Evolutionary conservation across 92 coral and sea anemone genomes (phyloP).

Genomic region (Epizoanthus scotinus): DNA sequence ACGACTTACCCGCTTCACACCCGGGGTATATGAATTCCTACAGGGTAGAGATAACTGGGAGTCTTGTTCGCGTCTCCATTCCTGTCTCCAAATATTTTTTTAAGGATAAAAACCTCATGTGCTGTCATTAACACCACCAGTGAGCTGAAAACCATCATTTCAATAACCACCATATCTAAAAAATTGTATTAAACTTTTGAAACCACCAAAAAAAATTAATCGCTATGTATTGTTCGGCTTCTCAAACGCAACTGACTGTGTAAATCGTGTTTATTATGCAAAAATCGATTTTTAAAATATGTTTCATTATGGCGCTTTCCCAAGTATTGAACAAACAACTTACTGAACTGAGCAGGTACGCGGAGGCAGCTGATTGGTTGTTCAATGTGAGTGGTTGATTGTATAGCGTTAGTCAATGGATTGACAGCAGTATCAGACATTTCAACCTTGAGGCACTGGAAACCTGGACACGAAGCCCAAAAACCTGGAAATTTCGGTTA

Average conservation of each 20-base stretch:
- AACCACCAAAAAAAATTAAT: not conserved
- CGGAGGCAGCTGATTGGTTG: not conserved
- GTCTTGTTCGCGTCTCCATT: not conserved
- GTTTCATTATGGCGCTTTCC: not conserved
- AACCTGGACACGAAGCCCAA: too few species aligned
- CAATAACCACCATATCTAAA: constrained; percentile 23
- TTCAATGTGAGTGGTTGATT: not conserved
- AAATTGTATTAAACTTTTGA: too few species aligned
- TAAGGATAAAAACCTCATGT: constrained; percentile 18
- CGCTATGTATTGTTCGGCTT: not conserved
- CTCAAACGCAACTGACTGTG: too few species aligned
- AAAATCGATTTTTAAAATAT: not conserved
- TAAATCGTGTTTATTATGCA: not conserved
- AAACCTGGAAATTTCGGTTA: too few species aligned
- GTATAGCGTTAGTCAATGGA: too few species aligned
- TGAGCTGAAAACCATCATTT: constrained; percentile 29
- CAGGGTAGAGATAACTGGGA: constrained; percentile 1
- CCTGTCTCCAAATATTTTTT: constrained; percentile 6
- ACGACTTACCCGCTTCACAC: constrained; percentile 4
- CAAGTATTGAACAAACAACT: not conserved
- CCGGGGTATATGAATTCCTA: constrained; percentile 20
- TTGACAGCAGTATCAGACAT: too few species aligned
- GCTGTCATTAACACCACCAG: constrained; percentile 27
- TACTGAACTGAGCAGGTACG: not conserved
- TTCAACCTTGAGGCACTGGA: too few species aligned